phyloP scores from a whole-genome alignment of 2,888 invertebrate species.

The Parascotia fuliginaria region DNA sequence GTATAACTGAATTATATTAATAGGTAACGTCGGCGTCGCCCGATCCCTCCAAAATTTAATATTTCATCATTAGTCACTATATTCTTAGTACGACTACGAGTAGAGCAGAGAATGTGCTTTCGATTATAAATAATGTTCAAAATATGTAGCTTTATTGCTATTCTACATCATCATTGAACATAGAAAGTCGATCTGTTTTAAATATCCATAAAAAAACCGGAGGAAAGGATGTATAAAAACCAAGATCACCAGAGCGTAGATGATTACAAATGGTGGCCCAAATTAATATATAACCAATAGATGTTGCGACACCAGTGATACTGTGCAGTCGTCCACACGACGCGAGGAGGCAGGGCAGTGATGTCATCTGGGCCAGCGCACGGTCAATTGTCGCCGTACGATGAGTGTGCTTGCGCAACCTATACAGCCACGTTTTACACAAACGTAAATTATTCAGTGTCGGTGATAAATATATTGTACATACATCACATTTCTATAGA shows the following conservation, averaged over 20 bases:
- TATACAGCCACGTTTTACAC: conserved; percentile 24
- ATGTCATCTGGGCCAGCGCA: conserved; percentile 72
- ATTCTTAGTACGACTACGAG: no score
- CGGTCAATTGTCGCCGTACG: conserved; percentile 60
- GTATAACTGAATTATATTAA: conserved; percentile 29
- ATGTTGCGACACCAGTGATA: conserved; percentile 51
- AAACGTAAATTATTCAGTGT: conserved; percentile 31
- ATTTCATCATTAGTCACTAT: no score
- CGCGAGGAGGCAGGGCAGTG: conserved; percentile 42
- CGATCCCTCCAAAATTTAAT: no score
- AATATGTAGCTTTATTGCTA: no score
- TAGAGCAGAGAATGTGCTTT: no score
- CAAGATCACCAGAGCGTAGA: conserved; percentile 50
- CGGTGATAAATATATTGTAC: conserved; percentile 26
- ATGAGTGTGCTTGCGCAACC: conserved; percentile 36
- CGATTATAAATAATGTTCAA: no score
- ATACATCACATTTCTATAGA: conserved; percentile 22
- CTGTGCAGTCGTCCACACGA: conserved; percentile 29
- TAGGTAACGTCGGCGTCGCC: background rate
- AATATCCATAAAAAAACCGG: conserved; percentile 19
- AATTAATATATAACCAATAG: conserved; percentile 46
- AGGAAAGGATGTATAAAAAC: conserved; percentile 22
- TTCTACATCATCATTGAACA: background rate
- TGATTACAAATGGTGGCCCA: conserved; percentile 48
- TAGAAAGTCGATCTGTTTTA: conserved; percentile 12